Percentiles rank a stretch among this genome's conserved stretches.
Conservation (phyloP, 1,140 invertebrate species). For the Frieseomelitta varia region DNA sequence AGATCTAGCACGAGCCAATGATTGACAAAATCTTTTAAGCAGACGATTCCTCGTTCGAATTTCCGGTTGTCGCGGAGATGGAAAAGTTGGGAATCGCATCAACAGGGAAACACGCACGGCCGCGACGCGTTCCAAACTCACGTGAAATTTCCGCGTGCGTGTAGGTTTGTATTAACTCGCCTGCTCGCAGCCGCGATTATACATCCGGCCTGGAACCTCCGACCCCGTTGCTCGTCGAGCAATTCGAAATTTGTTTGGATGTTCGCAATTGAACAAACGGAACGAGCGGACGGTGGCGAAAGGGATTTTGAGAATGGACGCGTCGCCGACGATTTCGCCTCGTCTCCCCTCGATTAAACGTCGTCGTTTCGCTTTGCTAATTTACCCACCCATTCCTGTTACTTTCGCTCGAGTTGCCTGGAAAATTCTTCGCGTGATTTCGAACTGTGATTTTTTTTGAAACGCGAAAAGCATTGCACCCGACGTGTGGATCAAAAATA, state of each 20-base stretch:
- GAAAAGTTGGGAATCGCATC: not conserved
- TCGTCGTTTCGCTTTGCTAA: constrained; percentile 7
- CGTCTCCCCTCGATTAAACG: not conserved
- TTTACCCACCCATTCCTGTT: constrained; percentile 9
- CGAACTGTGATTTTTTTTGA: not conserved
- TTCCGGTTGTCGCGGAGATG: not conserved
- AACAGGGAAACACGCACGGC: not conserved
- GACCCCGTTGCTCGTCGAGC: constrained; percentile 36
- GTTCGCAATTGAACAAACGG: constrained; percentile 62
- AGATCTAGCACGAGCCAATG: no score
- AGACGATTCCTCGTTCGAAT: not conserved
- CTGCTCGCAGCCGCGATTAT: constrained; percentile 51
- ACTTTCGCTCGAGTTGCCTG: not conserved
- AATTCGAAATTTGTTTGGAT: constrained; percentile 61
- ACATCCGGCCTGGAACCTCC: constrained; percentile 39
- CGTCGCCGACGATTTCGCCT: not conserved
- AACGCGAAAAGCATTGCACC: not conserved
- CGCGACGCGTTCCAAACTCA: not conserved
- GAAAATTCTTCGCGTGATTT: not conserved
- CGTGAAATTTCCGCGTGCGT: constrained; percentile 2
- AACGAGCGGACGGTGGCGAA: constrained; percentile 32
- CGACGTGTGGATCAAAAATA: not conserved
- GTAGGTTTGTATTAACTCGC: constrained; percentile 59
- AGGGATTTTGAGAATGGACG: constrained; percentile 35
- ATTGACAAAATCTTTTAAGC: no score